These are phyloP conservation scores for Peromyscus melanophrys DNA, from an alignment of 2,797 vertebrate genomes.

Conservation along the genomic window DNA sequence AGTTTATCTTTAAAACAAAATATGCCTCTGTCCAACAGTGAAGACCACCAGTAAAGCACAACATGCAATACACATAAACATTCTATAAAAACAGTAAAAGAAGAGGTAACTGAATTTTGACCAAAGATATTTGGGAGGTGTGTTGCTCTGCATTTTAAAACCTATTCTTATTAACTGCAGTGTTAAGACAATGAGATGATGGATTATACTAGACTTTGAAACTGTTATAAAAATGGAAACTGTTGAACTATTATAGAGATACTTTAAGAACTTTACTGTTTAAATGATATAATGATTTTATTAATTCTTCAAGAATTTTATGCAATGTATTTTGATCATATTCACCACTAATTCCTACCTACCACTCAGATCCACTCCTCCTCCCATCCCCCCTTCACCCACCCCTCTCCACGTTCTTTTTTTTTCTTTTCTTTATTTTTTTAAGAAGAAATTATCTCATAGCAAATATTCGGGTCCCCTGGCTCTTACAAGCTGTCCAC, in stretches of 20 bases:
- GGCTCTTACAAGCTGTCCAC: background rate
- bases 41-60: background rate
- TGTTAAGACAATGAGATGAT: background rate
- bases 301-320: background rate
- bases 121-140: background rate
- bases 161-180: background rate
- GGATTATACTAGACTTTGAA: background rate
- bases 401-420: too few relatives aligned
- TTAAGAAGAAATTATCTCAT: too few relatives aligned
- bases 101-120: background rate
- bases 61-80: background rate
- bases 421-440: background rate
- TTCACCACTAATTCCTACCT: background rate
- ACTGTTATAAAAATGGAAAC: background rate
- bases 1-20: background rate
- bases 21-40: fast-evolving
- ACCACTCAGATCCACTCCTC: background rate
- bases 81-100: background rate
- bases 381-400: background rate
- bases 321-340: background rate
- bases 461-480: background rate
- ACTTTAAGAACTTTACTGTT: background rate
- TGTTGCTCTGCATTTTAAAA: background rate
- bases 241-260: background rate
- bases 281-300: background rate